Evolutionary conservation across 1,140 invertebrate species (phyloP), one percentile per base, ranked within the genome.

Genomic region (Teleogryllus occipitalis): DNA sequence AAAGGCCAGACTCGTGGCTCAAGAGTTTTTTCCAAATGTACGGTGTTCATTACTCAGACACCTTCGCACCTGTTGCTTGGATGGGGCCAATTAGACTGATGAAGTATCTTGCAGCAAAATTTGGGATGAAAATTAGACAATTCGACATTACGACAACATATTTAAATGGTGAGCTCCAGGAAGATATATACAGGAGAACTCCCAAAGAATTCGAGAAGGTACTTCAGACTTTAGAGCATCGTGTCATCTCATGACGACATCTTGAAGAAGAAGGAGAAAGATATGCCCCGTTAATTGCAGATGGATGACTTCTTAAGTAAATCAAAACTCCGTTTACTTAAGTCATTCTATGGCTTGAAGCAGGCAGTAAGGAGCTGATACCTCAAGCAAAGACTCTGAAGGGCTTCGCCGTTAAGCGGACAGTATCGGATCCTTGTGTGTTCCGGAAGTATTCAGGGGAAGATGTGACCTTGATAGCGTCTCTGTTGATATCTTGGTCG

Each of bases 401-500:
- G 81, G 82, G 39, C 78, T 85, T n/a, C 81, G 82, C 46, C 83
- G 82, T 79, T 18, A 76, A 80, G 75, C 80, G 80, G 39, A 82
- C 81, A 46, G 80, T 82, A 72, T 81, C 82, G 75, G 84, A 86
- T 78, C 83, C 82, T 27, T 86, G 85, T 84, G 39, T 87, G 18
- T 85, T 86, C 82, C 81, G 75, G 46, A 83, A 81, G 22, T 77
- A 47, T 47, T 47, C 81, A 18, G 27, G 81, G 48, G 65, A 81
- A 15, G 80, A 81, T 18, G 83, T 81, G 47, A 79, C 83, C 8
- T 82, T 84, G 80, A 47, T 86, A 39, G 82, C 79, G 48, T 86
- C 7, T 86, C 86, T 82, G 85, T 86, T 10, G 86, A 86, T 75
- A 84, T 86, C 79, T 83, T 86, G 14, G 82, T 86, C 65, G 83